Evolutionary conservation across 2,797 vertebrate species (phyloP).

Genomic region (Denticeps clupeoides): DNA sequence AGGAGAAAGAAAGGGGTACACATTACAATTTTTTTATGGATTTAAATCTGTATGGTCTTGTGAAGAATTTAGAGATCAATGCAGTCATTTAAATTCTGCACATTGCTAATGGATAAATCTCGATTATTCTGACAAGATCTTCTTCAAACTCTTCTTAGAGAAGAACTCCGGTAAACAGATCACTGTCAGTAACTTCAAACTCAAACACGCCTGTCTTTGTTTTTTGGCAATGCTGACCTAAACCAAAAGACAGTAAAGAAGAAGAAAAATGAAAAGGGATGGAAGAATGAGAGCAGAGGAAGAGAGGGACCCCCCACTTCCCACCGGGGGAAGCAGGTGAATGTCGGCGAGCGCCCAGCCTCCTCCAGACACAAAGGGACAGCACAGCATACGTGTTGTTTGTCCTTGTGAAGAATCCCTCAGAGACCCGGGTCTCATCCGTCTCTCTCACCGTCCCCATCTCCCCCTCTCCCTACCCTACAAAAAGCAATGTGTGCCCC

Average conservation of each 20-base stretch:
- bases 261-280: not conserved
- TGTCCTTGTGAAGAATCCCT: constrained; percentile 4
- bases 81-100: too few species aligned
- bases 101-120: too few species aligned
- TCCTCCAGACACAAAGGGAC: constrained; percentile 2
- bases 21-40: too few species aligned
- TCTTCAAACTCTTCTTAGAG: too few species aligned
- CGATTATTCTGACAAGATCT: too few species aligned
- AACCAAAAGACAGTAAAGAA: not conserved
- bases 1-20: not conserved
- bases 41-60: too few species aligned
- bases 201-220: too few species aligned
- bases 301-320: constrained; percentile 56
- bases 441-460: not conserved
- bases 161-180: too few species aligned
- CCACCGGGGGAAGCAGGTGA: constrained; percentile 17
- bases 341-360: not conserved
- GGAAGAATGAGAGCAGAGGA: constrained; percentile 20
- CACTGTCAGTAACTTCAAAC: too few species aligned
- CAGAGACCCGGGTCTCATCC: constrained; percentile 1
- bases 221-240: too few species aligned
- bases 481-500: too few species aligned
- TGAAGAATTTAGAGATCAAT: too few species aligned
- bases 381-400: constrained; percentile 3
- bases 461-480: not conserved